Percentiles rank a stretch among this genome's conserved stretches.
phyloP scores from a whole-genome alignment of 92 coral and sea anemone genomes.

The Epizoanthus fatuus region DNA sequence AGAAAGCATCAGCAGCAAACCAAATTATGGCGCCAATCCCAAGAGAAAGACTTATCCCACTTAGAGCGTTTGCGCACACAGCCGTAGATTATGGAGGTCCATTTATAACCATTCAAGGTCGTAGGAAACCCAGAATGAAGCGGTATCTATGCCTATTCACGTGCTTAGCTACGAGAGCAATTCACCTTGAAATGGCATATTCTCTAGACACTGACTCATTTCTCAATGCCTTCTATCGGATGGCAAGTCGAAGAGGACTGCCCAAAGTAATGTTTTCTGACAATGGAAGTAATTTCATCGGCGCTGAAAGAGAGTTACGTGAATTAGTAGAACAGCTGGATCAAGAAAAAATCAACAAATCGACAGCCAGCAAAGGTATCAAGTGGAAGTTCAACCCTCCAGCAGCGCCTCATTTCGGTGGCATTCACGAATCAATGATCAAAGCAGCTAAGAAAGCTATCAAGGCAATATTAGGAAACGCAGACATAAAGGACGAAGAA shows the following conservation, averaged over 20 bases:
- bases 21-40: conserved; percentile 23
- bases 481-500: too few relatives aligned
- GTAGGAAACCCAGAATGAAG: conserved; percentile 34
- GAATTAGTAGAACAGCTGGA: conserved; percentile 67
- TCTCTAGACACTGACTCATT: too few relatives aligned
- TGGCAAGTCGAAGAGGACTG: conserved; percentile 66
- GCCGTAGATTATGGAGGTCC: conserved; percentile 37
- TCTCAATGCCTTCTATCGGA: conserved; percentile 16
- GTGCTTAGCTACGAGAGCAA: too few relatives aligned
- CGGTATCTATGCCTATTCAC: conserved; percentile 25
- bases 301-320: conserved; percentile 65
- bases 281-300: conserved; percentile 72
- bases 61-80: conserved; percentile 31
- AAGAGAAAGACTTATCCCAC: conserved; percentile 9
- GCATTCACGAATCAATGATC: too few relatives aligned
- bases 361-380: conserved; percentile 64
- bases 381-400: too few relatives aligned
- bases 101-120: not conserved
- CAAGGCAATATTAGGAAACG: too few relatives aligned
- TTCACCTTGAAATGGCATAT: too few relatives aligned
- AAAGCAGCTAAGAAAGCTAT: too few relatives aligned
- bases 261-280: conserved; percentile 65
- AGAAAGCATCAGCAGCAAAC: conserved; percentile 32
- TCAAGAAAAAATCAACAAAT: conserved; percentile 38
- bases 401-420: too few relatives aligned